phyloP scores from a whole-genome alignment of 2,113 vertebrate species.

The Petrocephalus microphthalmus region DNA sequence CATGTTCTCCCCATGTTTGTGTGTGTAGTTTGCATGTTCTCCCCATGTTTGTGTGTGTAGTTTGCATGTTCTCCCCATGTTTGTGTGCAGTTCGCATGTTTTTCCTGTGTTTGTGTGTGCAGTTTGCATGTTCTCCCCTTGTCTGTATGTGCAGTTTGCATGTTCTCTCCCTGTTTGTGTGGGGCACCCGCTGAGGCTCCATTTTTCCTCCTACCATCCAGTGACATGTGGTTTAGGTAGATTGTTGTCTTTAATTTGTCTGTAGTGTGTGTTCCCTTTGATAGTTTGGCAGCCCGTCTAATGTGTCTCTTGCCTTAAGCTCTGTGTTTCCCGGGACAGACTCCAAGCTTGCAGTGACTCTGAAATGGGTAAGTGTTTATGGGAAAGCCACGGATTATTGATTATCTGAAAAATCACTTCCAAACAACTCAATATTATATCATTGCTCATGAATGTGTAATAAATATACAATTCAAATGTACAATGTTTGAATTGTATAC shows the following conservation, averaged over 20 bases:
- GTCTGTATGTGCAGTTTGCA: too few species aligned
- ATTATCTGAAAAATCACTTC: neutral
- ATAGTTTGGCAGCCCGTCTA: neutral
- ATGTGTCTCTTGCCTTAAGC: neutral
- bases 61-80: too few species aligned
- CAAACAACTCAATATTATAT: neutral
- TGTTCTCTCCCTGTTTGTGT: neutral
- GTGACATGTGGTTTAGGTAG: neutral
- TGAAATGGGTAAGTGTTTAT: neutral
- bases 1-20: too few species aligned
- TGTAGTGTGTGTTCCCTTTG: neutral
- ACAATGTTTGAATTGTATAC: neutral
- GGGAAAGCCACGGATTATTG: neutral
- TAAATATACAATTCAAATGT: neutral
- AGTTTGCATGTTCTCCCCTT: too few species aligned
- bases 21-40: too few species aligned
- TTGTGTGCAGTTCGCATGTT: neutral
- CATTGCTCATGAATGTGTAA: neutral
- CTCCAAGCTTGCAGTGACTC: neutral
- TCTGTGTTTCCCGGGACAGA: neutral
- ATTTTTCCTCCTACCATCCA: neutral
- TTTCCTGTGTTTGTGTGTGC: neutral
- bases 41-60: neutral
- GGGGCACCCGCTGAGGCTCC: neutral
- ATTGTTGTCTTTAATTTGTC: neutral